phyloP scores from a whole-genome alignment of 1,140 invertebrate species.

The Rhagoletis pomonella region DNA sequence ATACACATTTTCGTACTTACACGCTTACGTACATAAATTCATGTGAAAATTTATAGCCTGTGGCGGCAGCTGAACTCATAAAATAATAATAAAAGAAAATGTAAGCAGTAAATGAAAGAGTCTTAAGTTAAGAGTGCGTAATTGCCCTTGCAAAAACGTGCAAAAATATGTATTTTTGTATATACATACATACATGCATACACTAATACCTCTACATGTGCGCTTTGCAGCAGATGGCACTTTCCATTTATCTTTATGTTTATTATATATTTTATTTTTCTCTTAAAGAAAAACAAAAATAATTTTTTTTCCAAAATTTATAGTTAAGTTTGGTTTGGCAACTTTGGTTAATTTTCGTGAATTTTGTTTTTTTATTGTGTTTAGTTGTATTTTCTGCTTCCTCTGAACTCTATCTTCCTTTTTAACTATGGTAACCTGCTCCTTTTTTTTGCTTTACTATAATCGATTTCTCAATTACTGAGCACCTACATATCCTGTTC shows the following conservation, averaged over 20 bases:
- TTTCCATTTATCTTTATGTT: too few species aligned
- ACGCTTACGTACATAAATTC: too few species aligned
- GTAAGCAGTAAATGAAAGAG: background rate
- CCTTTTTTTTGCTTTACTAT: too few species aligned
- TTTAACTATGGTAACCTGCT: too few species aligned
- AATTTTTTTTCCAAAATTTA: background rate
- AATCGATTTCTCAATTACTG: too few species aligned
- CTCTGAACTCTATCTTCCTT: too few species aligned
- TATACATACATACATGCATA: background rate
- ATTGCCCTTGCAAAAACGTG: background rate
- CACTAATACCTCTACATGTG: too few species aligned
- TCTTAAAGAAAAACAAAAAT: too few species aligned
- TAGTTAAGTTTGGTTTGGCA: background rate
- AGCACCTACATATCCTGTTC: background rate
- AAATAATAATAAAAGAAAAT: conserved; percentile 24
- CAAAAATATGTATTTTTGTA: too few species aligned
- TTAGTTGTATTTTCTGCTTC: background rate
- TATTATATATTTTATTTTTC: too few species aligned
- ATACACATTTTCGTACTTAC: too few species aligned
- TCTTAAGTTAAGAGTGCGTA: background rate
- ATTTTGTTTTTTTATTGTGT: background rate
- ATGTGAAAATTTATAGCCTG: background rate
- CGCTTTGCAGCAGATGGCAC: too few species aligned
- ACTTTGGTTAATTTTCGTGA: background rate
- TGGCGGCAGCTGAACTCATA: conserved; percentile 1